Percentiles rank a stretch among this genome's conserved stretches.
phyloP scores from a whole-genome alignment of 2,797 vertebrate genomes.

The Macropodus opercularis region DNA sequence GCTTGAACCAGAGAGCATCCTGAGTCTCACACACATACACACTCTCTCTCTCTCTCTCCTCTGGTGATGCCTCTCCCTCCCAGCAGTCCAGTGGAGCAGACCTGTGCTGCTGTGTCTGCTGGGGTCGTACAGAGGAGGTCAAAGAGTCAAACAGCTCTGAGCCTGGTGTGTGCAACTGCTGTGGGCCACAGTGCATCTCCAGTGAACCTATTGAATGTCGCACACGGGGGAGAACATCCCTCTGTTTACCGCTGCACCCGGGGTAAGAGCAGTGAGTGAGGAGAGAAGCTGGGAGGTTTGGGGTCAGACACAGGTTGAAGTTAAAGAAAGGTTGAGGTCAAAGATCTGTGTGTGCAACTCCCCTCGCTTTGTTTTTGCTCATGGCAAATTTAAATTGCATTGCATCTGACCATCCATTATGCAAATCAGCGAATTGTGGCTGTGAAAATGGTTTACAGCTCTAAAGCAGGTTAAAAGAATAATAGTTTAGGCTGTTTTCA shows the following conservation, averaged over 20 bases:
- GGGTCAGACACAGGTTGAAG: slow-evolving; percentile 53
- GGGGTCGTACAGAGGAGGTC: slow-evolving; percentile 57
- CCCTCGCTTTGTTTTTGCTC: slow-evolving; percentile 1
- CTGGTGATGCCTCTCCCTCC: slow-evolving; percentile 22
- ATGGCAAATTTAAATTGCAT: slow-evolving; percentile 22
- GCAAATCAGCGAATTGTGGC: background rate
- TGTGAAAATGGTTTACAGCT: background rate
- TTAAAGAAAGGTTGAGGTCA: slow-evolving; percentile 43
- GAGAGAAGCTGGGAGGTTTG: slow-evolving; percentile 23
- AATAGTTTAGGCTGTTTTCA: background rate
- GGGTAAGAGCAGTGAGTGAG: slow-evolving; percentile 1
- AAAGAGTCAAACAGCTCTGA: slow-evolving; percentile 48
- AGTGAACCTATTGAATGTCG: slow-evolving; percentile 50
- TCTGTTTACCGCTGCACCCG: slow-evolving; percentile 36
- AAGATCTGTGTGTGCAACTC: slow-evolving; percentile 9
- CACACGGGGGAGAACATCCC: slow-evolving; percentile 9
- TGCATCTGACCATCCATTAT: slow-evolving; percentile 6
- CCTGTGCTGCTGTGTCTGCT: slow-evolving; percentile 39
- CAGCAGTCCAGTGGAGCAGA: slow-evolving; percentile 41
- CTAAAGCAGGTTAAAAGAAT: background rate
- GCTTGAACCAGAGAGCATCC: slow-evolving; percentile 44
- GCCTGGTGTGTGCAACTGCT: slow-evolving; percentile 34
- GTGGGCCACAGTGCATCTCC: slow-evolving; percentile 45
- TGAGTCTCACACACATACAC: slow-evolving; percentile 26
- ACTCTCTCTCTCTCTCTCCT: slow-evolving; percentile 3